Conservation (phyloP, 1,140 invertebrate genomes). For the Scaptomyza graminum region DNA sequence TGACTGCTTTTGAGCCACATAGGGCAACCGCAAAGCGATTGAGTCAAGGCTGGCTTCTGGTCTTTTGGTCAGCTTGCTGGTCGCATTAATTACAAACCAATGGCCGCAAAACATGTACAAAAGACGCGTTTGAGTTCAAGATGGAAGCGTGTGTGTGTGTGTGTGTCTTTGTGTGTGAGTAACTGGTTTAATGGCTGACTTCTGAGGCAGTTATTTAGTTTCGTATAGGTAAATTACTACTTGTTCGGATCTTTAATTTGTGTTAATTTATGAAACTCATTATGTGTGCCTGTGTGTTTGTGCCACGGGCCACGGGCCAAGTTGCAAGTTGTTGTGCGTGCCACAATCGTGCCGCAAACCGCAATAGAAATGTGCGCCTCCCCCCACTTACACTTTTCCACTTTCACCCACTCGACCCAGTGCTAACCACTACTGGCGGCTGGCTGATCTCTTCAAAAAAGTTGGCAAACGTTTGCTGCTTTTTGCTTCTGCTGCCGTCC, state of each 20-base stretch:
- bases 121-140: neutral
- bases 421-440: neutral
- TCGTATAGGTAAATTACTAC: conserved; percentile 53
- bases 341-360: conserved; percentile 24
- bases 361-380: conserved; percentile 40
- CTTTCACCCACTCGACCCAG: neutral
- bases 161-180: conserved; percentile 12
- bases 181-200: neutral
- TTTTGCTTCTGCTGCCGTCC: conserved; percentile 32
- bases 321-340: conserved; percentile 62
- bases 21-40: conserved; percentile 58
- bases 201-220: conserved; percentile 2
- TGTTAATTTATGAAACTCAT: conserved; percentile 80
- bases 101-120: conserved; percentile 56
- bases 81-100: conserved; percentile 81
- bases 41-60: conserved; percentile 51
- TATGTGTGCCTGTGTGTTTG: conserved; percentile 55
- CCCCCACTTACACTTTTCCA: neutral
- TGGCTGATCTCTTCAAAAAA: conserved; percentile 72
- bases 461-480: conserved; percentile 40
- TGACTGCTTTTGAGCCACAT: conserved; percentile 35
- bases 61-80: conserved; percentile 45
- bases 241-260: conserved; percentile 72
- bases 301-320: conserved; percentile 21
- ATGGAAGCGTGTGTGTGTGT: neutral